Conservation (phyloP, 2,797 vertebrate genomes). For the Macropodus opercularis region DNA sequence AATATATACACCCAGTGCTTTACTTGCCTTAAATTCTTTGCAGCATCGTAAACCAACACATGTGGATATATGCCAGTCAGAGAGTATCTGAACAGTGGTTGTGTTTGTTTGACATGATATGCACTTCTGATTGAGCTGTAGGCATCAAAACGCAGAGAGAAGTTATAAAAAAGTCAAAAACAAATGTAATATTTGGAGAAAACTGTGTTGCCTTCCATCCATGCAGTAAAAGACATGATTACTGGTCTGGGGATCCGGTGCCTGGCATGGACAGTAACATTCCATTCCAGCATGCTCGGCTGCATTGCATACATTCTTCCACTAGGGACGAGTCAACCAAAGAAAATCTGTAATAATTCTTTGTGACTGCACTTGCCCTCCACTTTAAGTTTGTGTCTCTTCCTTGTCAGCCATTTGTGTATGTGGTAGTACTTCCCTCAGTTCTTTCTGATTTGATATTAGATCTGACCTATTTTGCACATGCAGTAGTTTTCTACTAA, state of each 20-base stretch:
- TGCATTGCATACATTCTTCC: not conserved
- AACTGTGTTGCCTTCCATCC: not conserved
- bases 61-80: no score
- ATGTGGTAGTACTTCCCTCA: not conserved
- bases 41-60: no score
- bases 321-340: not conserved
- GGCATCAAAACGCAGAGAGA: no score
- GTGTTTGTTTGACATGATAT: no score
- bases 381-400: not conserved
- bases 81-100: no score
- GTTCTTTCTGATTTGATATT: not conserved
- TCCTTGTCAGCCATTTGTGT: slow-evolving; percentile 1
- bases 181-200: not conserved
- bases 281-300: not conserved
- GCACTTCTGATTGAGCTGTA: no score
- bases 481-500: not conserved
- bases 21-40: no score
- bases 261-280: not conserved
- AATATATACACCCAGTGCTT: no score
- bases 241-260: not conserved
- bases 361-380: not conserved
- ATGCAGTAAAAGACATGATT: not conserved
- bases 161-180: not conserved
- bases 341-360: not conserved
- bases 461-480: not conserved